These are phyloP conservation scores for Danio choprae DNA, from an alignment of 2,797 vertebrate genomes.

Conservation along the genomic window DNA sequence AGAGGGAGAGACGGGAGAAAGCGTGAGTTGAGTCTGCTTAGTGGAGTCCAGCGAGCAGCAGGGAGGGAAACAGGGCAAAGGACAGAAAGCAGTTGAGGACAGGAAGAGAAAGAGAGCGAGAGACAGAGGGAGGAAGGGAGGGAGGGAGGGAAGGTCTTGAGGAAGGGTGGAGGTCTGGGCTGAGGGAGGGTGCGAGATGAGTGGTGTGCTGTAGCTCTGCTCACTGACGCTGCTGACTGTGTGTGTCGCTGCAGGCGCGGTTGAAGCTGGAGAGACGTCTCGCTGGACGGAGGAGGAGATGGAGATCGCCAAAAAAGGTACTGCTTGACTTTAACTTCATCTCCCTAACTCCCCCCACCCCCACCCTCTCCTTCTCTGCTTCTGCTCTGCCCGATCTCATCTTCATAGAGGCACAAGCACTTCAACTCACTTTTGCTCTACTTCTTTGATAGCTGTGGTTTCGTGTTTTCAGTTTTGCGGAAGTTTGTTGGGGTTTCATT, in stretches of 20 bases:
- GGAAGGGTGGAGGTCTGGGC: slow-evolving; percentile 66
- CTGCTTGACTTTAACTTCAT: slow-evolving; percentile 55
- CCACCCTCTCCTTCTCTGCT: neutral
- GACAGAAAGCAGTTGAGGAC: slow-evolving; percentile 41
- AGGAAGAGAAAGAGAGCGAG: slow-evolving; percentile 13
- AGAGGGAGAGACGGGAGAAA: slow-evolving; percentile 41
- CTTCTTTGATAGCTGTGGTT: slow-evolving; percentile 4
- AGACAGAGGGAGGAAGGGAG: slow-evolving; percentile 67
- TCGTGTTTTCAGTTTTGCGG: neutral
- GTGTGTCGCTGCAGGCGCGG: slow-evolving; percentile 79
- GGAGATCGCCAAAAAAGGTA: slow-evolving; percentile 99
- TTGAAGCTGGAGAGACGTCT: slow-evolving; percentile 96
- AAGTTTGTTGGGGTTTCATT: slow-evolving; percentile 8
- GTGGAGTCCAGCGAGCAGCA: slow-evolving; percentile 39
- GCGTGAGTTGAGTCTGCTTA: slow-evolving; percentile 66
- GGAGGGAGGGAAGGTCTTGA: slow-evolving; percentile 46
- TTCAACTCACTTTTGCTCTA: neutral
- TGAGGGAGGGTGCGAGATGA: slow-evolving; percentile 63
- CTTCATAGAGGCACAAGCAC: neutral
- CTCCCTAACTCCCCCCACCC: neutral
- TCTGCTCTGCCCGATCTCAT: slow-evolving; percentile 9
- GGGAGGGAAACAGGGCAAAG: slow-evolving; percentile 55
- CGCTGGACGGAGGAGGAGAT: slow-evolving; percentile 99
- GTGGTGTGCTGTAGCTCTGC: slow-evolving; percentile 43
- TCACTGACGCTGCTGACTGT: slow-evolving; percentile 71